Conservation (phyloP, 2,888 invertebrate species). For the Spisula solida region DNA sequence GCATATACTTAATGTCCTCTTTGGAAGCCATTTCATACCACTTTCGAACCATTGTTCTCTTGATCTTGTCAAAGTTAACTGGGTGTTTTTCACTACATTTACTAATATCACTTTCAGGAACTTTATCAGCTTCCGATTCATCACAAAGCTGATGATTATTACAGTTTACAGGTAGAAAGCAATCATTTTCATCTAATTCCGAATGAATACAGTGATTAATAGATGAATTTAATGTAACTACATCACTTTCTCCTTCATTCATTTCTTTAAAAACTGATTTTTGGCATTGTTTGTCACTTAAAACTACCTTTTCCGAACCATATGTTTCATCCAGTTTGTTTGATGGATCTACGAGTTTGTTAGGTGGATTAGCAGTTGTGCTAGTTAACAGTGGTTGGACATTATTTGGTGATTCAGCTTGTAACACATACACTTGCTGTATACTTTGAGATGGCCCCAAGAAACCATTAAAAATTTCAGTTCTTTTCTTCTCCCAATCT, state of each 20-base stretch:
- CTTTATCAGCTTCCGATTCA: neutral
- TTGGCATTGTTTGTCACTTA: neutral
- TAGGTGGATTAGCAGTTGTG: neutral
- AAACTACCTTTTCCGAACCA: neutral
- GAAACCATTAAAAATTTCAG: neutral
- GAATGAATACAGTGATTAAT: neutral
- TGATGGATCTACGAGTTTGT: neutral
- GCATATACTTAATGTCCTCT: neutral
- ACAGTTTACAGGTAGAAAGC: neutral
- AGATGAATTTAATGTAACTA: neutral
- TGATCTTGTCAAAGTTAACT: neutral
- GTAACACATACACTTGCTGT: slow-evolving; percentile 13
- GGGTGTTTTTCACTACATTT: neutral
- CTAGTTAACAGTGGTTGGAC: too few species aligned
- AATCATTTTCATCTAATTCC: neutral
- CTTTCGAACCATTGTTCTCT: neutral
- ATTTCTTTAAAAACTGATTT: neutral
- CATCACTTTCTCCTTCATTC: neutral
- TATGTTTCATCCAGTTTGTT: neutral
- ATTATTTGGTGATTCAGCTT: neutral
- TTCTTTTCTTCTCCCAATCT: neutral
- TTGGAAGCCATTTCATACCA: slow-evolving; percentile 39
- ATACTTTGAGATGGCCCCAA: neutral
- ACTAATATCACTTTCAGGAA: neutral
- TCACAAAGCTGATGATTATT: neutral